These are phyloP conservation scores for Trichomalopsis sarcophagae DNA, from an alignment of 1,140 invertebrate genomes.

Conservation along the genomic window DNA sequence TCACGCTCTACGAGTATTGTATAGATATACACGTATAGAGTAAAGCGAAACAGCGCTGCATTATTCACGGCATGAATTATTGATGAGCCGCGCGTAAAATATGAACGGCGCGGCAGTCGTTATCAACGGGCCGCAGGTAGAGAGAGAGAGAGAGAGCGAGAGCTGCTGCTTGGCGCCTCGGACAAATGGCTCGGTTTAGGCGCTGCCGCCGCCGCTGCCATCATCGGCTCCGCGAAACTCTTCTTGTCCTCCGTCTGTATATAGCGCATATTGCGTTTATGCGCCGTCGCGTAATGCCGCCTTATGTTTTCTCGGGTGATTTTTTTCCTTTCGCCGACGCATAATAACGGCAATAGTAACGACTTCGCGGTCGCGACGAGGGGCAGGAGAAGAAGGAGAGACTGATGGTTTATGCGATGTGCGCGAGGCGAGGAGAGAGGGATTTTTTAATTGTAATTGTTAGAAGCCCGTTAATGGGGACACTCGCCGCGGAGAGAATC, in stretches of 20 bases:
- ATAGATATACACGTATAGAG: constrained; percentile 60
- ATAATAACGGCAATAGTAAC: constrained; percentile 24
- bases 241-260: background rate
- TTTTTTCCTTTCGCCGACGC: background rate
- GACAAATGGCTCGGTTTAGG: constrained; percentile 50
- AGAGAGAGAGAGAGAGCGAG: background rate
- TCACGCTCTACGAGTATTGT: background rate
- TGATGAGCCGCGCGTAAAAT: constrained; percentile 72
- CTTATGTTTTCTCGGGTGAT: constrained; percentile 11
- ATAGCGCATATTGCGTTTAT: constrained; percentile 6
- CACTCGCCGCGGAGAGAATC: background rate
- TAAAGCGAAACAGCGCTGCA: constrained; percentile 71
- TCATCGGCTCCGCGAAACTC: constrained; percentile 15
- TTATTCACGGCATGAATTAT: constrained; percentile 74
- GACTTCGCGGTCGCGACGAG: background rate
- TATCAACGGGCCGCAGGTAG: constrained; percentile 71
- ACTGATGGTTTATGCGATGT: background rate
- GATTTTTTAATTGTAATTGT: constrained; percentile 37
- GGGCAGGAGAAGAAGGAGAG: background rate
- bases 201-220: background rate
- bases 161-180: constrained; percentile 2
- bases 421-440: background rate
- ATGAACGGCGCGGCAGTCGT: constrained; percentile 70
- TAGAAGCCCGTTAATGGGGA: constrained; percentile 15
- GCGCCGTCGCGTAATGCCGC: constrained; percentile 24